Evolutionary conservation across 2,113 vertebrate species (phyloP).

Genomic region (Psittacula cyanocephala): DNA sequence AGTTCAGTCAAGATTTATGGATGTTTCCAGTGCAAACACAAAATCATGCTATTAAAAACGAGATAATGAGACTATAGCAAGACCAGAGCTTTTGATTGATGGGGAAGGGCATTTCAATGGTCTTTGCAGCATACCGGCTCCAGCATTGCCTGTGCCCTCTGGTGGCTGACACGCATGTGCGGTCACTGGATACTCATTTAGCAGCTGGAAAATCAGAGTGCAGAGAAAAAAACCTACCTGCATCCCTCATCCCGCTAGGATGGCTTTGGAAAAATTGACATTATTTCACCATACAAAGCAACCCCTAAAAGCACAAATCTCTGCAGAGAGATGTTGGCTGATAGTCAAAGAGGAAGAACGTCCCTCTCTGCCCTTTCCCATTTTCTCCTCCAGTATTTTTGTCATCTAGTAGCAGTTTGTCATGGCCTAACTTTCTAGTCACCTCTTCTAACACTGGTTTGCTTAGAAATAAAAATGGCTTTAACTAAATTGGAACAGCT

Average conservation of each 20-base stretch:
- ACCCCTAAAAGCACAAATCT: background rate
- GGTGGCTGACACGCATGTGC: background rate
- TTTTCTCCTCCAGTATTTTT: background rate
- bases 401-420: background rate
- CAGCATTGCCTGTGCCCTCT: background rate
- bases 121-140: background rate
- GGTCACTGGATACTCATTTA: rapidly evolving
- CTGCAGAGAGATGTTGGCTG: background rate
- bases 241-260: background rate
- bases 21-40: background rate
- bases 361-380: background rate
- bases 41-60: background rate
- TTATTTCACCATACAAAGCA: background rate
- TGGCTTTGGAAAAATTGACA: background rate
- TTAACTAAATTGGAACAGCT: background rate
- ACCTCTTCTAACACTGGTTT: background rate
- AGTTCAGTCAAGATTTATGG: background rate
- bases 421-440: background rate
- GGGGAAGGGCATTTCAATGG: background rate
- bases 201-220: background rate
- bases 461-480: background rate
- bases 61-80: background rate
- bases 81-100: background rate
- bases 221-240: background rate
- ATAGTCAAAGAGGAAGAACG: background rate